phyloP scores from a whole-genome alignment of 2,113 vertebrate genomes.

The Hippolais icterina region DNA sequence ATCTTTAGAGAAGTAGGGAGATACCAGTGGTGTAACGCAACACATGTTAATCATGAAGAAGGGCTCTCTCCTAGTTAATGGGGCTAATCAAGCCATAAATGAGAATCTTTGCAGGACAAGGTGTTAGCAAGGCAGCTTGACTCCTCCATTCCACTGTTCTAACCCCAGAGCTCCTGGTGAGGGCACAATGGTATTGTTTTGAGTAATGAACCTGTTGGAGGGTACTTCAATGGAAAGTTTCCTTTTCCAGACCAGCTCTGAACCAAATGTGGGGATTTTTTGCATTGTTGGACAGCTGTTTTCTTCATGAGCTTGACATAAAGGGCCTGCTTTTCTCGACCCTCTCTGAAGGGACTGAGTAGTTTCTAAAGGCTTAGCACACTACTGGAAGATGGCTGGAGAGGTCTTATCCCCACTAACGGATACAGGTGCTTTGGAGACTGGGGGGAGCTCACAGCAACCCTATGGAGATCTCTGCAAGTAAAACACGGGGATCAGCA shows the following conservation, averaged over 20 bases:
- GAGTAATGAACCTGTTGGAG: neutral
- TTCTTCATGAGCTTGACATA: neutral
- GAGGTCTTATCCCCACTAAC: neutral
- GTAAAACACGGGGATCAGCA: neutral
- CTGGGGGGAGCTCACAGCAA: too few species aligned
- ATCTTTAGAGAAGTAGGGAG: slow-evolving; percentile 38
- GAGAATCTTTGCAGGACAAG: neutral
- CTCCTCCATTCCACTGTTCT: neutral
- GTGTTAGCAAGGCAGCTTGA: neutral
- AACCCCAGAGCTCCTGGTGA: neutral
- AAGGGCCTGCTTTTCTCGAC: neutral
- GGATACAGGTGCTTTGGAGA: neutral
- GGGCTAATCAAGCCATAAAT: neutral
- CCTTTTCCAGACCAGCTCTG: neutral
- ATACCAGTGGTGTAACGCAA: neutral
- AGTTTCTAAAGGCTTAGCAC: neutral
- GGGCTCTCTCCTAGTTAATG: neutral
- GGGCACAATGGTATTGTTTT: neutral
- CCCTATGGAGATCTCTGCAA: neutral
- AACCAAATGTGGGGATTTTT: neutral
- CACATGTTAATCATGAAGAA: neutral
- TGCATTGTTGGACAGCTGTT: neutral
- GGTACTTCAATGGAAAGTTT: neutral
- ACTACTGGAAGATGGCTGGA: neutral
- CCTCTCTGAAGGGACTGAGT: neutral